Conservation (phyloP, 1,140 invertebrate genomes). For the Hetaerina americana region DNA sequence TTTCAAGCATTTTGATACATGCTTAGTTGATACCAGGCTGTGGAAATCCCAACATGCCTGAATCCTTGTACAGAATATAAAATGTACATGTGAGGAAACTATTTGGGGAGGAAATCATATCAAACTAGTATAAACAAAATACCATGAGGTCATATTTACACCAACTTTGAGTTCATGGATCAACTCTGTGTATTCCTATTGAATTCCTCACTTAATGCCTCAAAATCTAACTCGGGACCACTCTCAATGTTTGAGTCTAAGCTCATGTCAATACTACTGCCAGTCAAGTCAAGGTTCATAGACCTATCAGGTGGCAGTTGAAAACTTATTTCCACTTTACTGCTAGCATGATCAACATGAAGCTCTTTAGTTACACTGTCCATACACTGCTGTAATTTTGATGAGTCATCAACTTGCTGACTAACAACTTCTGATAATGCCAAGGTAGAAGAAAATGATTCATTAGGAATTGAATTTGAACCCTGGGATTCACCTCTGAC, state of each 20-base stretch:
- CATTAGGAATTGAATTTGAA: neutral
- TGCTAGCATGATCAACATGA: neutral
- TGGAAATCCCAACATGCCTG: too few relatives aligned
- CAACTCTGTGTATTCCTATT: slow-evolving; percentile 6
- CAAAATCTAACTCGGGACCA: slow-evolving; percentile 13
- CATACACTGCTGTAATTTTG: neutral
- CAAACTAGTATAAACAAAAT: neutral
- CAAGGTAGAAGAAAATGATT: neutral
- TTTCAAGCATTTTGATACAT: neutral
- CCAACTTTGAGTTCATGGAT: neutral
- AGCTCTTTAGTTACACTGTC: slow-evolving; percentile 2
- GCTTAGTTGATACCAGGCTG: too few relatives aligned
- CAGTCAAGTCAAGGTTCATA: neutral
- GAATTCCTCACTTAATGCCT: slow-evolving; percentile 15
- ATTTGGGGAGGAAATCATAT: neutral
- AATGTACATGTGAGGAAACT: neutral
- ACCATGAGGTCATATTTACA: slow-evolving; percentile 2
- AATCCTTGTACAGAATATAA: neutral
- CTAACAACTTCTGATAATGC: neutral
- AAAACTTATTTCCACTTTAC: slow-evolving; percentile 5
- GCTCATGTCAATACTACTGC: slow-evolving; percentile 10
- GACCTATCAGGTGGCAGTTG: neutral
- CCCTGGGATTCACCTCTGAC: neutral
- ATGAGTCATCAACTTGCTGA: neutral
- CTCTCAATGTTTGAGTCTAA: slow-evolving; percentile 7